These are phyloP conservation scores for Orthosia incerta DNA, from an alignment of 2,888 invertebrate species.

Conservation along the genomic window DNA sequence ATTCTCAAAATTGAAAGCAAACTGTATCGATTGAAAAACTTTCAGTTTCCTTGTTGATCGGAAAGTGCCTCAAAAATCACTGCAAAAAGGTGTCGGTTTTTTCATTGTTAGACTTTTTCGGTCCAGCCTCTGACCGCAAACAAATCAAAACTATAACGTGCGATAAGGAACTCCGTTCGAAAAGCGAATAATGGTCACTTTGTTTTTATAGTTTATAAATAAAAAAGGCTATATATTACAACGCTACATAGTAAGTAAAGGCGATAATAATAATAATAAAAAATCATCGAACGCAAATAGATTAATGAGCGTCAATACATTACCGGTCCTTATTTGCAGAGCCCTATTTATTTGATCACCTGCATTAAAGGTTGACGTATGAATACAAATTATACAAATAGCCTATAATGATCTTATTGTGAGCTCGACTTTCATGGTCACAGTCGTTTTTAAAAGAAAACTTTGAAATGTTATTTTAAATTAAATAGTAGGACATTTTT, in stretches of 20 bases:
- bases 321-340: slow-evolving; percentile 33
- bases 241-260: slow-evolving; percentile 3
- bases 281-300: slow-evolving; percentile 20
- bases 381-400: slow-evolving; percentile 5
- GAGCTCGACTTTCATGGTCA: slow-evolving; percentile 7
- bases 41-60: too few relatives aligned
- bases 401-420: slow-evolving; percentile 7
- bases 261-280: slow-evolving; percentile 13
- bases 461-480: not conserved
- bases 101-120: too few relatives aligned
- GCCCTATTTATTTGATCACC: slow-evolving; percentile 48
- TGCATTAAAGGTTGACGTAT: slow-evolving; percentile 33
- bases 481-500: not conserved
- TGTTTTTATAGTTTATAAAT: not conserved
- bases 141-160: too few relatives aligned
- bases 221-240: not conserved
- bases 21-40: too few relatives aligned
- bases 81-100: too few relatives aligned
- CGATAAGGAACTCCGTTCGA: not conserved
- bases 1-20: too few relatives aligned
- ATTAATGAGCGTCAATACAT: slow-evolving; percentile 28
- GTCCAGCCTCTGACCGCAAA: too few relatives aligned
- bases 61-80: too few relatives aligned
- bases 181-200: not conserved
- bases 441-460: not conserved